A percentile compares a stretch with the other conserved stretches of the same genome.
These are phyloP conservation scores for Aphidius gifuensis DNA, from an alignment of 1,140 invertebrate species.

Conservation along the genomic window DNA sequence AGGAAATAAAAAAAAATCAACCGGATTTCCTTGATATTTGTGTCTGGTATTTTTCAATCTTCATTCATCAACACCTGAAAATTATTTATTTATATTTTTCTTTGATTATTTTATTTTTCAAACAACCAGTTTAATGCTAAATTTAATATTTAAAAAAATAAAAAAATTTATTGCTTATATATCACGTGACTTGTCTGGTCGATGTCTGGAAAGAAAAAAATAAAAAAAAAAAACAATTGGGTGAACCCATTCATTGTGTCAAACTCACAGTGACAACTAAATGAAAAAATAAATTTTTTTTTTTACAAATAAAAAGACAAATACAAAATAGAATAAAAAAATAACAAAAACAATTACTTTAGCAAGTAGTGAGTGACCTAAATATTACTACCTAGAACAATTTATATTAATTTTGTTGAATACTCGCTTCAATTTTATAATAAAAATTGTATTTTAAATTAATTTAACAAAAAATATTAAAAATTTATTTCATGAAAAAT, in stretches of 20 bases:
- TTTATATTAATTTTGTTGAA: too few relatives aligned
- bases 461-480: constrained; percentile 1
- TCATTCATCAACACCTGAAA: constrained; percentile 12
- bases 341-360: too few relatives aligned
- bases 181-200: constrained; percentile 43
- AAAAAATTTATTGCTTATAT: background rate
- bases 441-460: too few relatives aligned
- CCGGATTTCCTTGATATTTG: constrained; percentile 27
- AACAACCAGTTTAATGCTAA: too few relatives aligned
- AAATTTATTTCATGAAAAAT: too few relatives aligned
- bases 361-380: constrained; percentile 15
- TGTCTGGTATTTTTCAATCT: constrained; percentile 20
- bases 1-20: constrained; percentile 31
- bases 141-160: too few relatives aligned
- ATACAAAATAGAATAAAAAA: too few relatives aligned
- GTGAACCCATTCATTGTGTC: constrained; percentile 12
- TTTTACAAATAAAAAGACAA: background rate
- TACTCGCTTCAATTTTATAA: too few relatives aligned
- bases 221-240: background rate
- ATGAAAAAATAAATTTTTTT: constrained; percentile 7
- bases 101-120: background rate
- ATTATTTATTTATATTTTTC: background rate
- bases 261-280: constrained; percentile 6
- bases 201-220: constrained; percentile 18
- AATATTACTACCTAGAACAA: background rate